Evolutionary conservation across 2,113 vertebrate genomes (phyloP).

Genomic region (Gnathonemus echidnorhynchus): DNA sequence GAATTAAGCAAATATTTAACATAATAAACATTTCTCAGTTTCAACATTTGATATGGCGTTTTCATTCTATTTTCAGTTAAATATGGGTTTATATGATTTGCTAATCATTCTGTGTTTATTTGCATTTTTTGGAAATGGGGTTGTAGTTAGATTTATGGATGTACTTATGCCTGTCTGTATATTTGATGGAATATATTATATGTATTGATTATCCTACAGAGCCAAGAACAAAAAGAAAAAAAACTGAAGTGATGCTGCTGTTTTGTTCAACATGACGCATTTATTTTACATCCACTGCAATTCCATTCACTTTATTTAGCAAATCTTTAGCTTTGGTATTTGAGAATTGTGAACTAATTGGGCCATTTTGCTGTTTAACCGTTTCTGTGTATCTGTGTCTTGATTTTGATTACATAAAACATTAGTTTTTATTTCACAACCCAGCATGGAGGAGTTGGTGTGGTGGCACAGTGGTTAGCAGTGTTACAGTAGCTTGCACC

Average conservation of each 20-base stretch:
- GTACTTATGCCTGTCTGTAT: neutral
- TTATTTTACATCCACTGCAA: neutral
- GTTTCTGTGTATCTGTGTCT: neutral
- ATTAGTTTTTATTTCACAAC: neutral
- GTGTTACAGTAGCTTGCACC: neutral
- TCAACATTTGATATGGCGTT: too few relatives aligned
- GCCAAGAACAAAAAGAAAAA: neutral
- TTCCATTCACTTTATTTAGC: neutral
- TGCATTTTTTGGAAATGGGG: neutral
- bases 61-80: too few relatives aligned
- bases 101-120: neutral
- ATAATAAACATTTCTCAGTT: too few relatives aligned
- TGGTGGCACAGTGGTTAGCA: neutral
- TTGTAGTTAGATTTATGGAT: neutral
- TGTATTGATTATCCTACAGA: neutral
- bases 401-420: neutral
- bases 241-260: neutral
- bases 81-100: too few relatives aligned
- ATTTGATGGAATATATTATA: neutral
- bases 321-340: neutral
- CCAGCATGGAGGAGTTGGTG: neutral
- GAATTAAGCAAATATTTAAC: too few relatives aligned
- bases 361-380: neutral
- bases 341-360: neutral
- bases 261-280: neutral